Evolutionary conservation across 2,113 vertebrate species (phyloP), one percentile per base, ranked within the genome.

Genomic region (Paratilapia polleni): DNA sequence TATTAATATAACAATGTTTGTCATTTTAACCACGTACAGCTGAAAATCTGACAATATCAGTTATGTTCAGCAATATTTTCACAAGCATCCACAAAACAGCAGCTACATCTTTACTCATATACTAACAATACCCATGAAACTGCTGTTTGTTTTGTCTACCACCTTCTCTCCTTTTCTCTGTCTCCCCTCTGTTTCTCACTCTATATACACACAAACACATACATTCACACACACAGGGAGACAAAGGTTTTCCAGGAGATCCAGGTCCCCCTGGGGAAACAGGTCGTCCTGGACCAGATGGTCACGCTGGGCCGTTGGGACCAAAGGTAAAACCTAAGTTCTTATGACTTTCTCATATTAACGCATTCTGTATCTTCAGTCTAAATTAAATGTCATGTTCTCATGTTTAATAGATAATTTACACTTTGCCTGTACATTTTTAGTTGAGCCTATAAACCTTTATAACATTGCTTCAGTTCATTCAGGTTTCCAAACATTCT

Each of bases 201-300:
- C 43, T 31, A 36, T 31, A 8, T 26, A 78, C 24, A 68, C 43
- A 38, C 15, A 47, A 12, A 38, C 58, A 34, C 22, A 8, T 28
- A 31, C 66, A 70, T 70, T 13, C 22, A 68, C 22, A n/a, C 60
- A 43, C 54, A 84, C 78, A 94, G 93, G 93, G 94, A 70, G 90
- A 94, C 2, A 91, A 38, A 85, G 94, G 93, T 36, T 43, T 78
- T n/a, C 58, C 12, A 78, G 94, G 94, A 54, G 6, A 9, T 31
- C 1, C 2, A 17, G 94, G 94, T 79, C 62, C 7, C 6, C 26
- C 13, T 6, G 94, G 94, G 22, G 0, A 14, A n/a, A 8, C 20
- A 4, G 93, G 94, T 1, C 88, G 4, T 70, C 78, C 41, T 41
- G 94, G 94, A 62, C 0, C 62, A 24, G 8, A 76, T 63, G 93